phyloP scores from a whole-genome alignment of 2,113 vertebrate genomes.

The Indicator indicator region DNA sequence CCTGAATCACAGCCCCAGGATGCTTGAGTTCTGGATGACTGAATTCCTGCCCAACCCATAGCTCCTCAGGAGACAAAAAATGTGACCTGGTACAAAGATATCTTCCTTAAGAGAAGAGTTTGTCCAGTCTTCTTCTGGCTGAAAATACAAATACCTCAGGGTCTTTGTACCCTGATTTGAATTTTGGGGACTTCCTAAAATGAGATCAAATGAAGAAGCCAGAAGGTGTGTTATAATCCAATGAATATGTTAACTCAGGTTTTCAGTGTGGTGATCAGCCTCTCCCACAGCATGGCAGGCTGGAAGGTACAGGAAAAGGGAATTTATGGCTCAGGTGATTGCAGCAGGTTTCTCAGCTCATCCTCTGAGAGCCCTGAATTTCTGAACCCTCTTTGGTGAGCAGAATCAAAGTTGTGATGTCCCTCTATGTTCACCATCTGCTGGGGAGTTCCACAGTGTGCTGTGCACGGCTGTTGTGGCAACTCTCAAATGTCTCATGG shows the following conservation, averaged over 20 bases:
- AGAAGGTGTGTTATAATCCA: neutral
- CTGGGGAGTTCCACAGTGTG: neutral
- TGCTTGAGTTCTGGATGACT: fast-evolving
- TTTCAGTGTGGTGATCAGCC: fast-evolving
- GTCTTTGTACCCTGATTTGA: neutral
- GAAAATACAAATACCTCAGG: neutral
- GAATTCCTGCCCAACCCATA: neutral
- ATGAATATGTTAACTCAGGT: neutral
- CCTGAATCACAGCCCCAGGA: neutral
- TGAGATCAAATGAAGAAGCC: neutral
- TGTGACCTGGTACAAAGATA: neutral
- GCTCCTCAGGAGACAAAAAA: neutral
- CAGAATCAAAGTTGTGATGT: neutral
- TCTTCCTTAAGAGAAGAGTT: neutral
- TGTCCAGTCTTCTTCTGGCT: neutral
- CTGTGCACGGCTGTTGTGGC: neutral
- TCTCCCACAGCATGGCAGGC: neutral
- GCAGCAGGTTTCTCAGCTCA: neutral
- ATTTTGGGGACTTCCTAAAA: neutral
- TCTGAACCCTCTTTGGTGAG: neutral
- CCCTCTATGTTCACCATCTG: neutral
- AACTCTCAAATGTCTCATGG: neutral
- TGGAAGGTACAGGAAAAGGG: neutral
- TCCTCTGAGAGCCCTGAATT: neutral
- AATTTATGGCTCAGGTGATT: neutral